Percentiles rank a stretch among this genome's conserved stretches.
Conservation (phyloP, 2,113 vertebrate genomes). For the Sinocyclocheilus grahami region DNA sequence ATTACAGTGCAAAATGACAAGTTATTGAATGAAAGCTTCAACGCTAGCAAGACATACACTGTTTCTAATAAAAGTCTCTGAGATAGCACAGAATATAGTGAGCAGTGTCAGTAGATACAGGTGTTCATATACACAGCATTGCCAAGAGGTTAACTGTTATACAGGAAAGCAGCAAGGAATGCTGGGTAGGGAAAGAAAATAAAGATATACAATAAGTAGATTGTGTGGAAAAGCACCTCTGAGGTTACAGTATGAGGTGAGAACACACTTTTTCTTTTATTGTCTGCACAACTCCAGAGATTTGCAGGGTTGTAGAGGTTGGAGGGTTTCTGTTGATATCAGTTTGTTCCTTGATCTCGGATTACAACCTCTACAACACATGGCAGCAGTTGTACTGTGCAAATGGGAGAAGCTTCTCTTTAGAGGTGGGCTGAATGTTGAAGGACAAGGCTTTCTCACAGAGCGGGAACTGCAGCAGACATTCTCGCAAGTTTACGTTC, state of each 20-base stretch:
- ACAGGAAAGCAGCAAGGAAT: conserved; percentile 50
- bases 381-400: conserved; percentile 91
- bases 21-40: conserved; percentile 38
- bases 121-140: conserved; percentile 50
- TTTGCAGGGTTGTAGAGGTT: not conserved
- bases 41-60: conserved; percentile 42
- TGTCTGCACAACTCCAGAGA: not conserved
- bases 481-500: conserved; percentile 75
- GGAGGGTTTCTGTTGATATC: not conserved
- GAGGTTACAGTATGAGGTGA: conserved; percentile 45
- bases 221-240: conserved; percentile 27
- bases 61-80: conserved; percentile 47
- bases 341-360: not conserved
- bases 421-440: conserved; percentile 79
- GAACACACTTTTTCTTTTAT: conserved; percentile 15
- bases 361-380: conserved; percentile 72
- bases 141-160: conserved; percentile 21
- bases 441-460: conserved; percentile 81
- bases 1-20: conserved; percentile 49
- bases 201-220: conserved; percentile 8
- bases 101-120: conserved; percentile 47
- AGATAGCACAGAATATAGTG: conserved; percentile 39
- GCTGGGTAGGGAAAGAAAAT: conserved; percentile 27
- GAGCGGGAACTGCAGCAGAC: conserved; percentile 78
- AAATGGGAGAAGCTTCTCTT: conserved; percentile 83